Evolutionary conservation across 2,797 vertebrate species (phyloP), one percentile per base, ranked within the genome.

Genomic region (Podarcis lilfordi): DNA sequence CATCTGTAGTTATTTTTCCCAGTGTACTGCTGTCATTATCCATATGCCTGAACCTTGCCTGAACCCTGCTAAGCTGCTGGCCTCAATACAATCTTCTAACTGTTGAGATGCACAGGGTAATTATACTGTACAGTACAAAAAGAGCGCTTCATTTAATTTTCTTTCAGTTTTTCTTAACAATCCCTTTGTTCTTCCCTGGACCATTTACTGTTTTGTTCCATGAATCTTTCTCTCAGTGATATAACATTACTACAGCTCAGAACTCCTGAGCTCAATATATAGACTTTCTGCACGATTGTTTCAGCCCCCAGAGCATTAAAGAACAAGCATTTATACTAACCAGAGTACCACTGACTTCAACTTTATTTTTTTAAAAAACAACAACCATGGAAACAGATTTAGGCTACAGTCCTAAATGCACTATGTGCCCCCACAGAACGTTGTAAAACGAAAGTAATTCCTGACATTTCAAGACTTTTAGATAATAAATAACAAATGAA

Each of bases 21-120:
- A 80, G 32, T 68, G 69, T 40, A 55, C 40, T 45, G 40, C 32
- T 81, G 78, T 68, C 59, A 81, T 85, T 81, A 85, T 25, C 83
- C 78, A 85, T 76, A 85, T 74, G 59, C 72, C 29, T 68, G 86
- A 88, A 88, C 50, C 40, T 55, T 88, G 27, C 43, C 45, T 89
- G 83, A 85, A 75, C 55, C 13, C 71, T 68, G 55, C 55, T 80
- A 80, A 76, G 23, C 25, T 75, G 23, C 72, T 85, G 61, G 15
- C 11, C 78, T 85, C 40, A 89, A 85, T 66, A 35, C 25, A 66
- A 55, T 55, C 83, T 81, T 76, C n/a, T 37, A 66, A 68, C 71
- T 35, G 15, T 10, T 17, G 23, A 37, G 19, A 79, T 4, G 17
- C 64, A 69, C n/a, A 68, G 2, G 50, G 37, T 84, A 84, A 85